Percentiles rank a stretch among this genome's conserved stretches.
phyloP scores from a whole-genome alignment of 2,888 invertebrate species.

The Lithosia quadra region DNA sequence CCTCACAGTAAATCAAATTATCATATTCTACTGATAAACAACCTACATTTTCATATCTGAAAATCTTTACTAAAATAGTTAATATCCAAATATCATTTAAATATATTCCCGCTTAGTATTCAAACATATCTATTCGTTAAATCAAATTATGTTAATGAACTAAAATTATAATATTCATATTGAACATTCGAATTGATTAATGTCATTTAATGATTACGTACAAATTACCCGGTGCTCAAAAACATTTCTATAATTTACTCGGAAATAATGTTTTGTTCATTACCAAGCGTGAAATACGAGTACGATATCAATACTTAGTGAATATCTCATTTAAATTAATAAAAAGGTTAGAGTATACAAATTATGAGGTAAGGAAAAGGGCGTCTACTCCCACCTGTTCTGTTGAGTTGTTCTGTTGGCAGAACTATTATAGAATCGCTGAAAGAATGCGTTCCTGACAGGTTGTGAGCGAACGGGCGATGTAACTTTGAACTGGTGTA shows the following conservation, averaged over 20 bases:
- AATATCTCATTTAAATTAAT: neutral
- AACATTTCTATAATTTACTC: neutral
- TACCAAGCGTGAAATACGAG: neutral
- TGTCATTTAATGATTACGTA: neutral
- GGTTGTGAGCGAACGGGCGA: too few relatives aligned
- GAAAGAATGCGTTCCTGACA: too few relatives aligned
- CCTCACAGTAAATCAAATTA: too few relatives aligned
- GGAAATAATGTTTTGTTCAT: neutral
- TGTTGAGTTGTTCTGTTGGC: too few relatives aligned
- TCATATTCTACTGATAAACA: too few relatives aligned
- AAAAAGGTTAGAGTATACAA: neutral
- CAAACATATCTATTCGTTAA: neutral
- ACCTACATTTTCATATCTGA: too few relatives aligned
- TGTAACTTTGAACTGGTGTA: too few relatives aligned
- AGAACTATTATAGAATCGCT: too few relatives aligned
- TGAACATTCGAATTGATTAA: conserved; percentile 5
- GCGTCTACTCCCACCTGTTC: too few relatives aligned
- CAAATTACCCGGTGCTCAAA: neutral
- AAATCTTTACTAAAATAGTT: neutral
- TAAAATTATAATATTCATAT: conserved; percentile 1
- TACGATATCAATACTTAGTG: neutral
- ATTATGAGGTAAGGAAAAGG: too few relatives aligned
- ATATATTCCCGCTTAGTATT: neutral
- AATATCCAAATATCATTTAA: neutral
- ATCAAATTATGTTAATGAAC: conserved; percentile 10